These are phyloP conservation scores for Myotis yumanensis DNA, from an alignment of 2,113 vertebrate genomes.

Conservation along the genomic window DNA sequence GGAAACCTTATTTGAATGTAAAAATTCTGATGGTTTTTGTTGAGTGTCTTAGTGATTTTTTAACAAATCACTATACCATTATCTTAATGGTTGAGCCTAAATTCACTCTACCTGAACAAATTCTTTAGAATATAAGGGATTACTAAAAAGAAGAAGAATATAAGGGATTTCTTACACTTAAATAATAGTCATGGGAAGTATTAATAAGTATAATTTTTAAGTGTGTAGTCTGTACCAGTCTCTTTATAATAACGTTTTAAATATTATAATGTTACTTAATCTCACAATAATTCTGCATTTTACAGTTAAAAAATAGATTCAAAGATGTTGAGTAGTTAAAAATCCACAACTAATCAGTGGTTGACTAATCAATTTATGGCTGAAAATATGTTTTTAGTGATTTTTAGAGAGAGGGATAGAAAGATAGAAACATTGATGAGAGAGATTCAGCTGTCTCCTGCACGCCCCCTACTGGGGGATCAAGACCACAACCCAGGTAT, in stretches of 20 bases:
- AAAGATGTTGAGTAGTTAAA: not conserved
- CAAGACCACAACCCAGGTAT: no score
- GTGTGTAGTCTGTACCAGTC: not conserved
- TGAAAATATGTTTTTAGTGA: not conserved
- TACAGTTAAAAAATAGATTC: constrained; percentile 1
- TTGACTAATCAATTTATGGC: not conserved
- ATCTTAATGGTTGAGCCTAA: not conserved
- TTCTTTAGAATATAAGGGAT: not conserved
- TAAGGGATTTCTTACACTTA: not conserved
- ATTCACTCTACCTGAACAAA: not conserved
- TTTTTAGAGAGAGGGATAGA: no score
- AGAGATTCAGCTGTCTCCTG: no score
- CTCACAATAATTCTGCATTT: not conserved
- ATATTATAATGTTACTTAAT: not conserved
- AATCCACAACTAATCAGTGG: not conserved
- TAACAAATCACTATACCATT: not conserved
- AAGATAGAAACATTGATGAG: no score
- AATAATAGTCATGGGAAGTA: not conserved
- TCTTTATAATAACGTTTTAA: not conserved
- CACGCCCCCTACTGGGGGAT: no score
- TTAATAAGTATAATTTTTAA: not conserved
- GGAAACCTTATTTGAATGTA: not conserved
- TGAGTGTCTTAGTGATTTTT: not conserved
- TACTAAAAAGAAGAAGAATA: not conserved
- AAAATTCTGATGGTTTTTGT: not conserved